These are phyloP conservation scores for Pomatorhinus ruficollis DNA, from an alignment of 2,113 vertebrate species.

Conservation along the genomic window DNA sequence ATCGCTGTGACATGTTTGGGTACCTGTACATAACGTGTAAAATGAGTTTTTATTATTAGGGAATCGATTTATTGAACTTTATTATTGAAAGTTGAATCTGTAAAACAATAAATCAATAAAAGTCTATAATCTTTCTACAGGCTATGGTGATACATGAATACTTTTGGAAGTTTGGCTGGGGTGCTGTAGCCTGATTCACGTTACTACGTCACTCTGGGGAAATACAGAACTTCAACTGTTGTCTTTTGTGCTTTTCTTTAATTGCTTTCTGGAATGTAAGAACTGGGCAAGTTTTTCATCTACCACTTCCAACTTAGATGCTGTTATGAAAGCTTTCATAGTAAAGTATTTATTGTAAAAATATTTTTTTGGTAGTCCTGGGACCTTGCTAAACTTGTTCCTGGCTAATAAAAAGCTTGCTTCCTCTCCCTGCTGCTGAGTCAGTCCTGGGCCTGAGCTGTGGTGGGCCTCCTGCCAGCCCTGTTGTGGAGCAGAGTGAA, in stretches of 20 bases:
- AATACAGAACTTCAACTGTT: not conserved
- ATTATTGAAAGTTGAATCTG: conserved; percentile 74
- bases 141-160: conserved; percentile 62
- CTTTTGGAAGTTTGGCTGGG: not conserved
- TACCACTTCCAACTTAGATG: not conserved
- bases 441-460: not conserved
- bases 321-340: not conserved
- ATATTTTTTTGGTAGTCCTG: not conserved
- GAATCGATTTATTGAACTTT: conserved; percentile 76
- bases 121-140: conserved; percentile 76
- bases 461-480: not conserved
- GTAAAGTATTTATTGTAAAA: not conserved
- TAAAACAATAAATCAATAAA: conserved; percentile 74
- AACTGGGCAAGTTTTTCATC: not conserved
- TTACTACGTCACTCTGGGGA: not conserved
- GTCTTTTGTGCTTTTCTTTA: not conserved
- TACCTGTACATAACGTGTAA: conserved; percentile 80
- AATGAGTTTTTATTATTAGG: conserved; percentile 78
- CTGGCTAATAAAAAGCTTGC: not conserved
- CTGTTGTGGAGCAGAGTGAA: not conserved
- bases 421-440: not conserved
- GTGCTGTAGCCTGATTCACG: rapidly evolving
- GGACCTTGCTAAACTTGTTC: not conserved
- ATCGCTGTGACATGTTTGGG: conserved; percentile 63
- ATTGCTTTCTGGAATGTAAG: not conserved